phyloP scores from a whole-genome alignment of 1,140 invertebrate species.

The Dreissena polymorpha region DNA sequence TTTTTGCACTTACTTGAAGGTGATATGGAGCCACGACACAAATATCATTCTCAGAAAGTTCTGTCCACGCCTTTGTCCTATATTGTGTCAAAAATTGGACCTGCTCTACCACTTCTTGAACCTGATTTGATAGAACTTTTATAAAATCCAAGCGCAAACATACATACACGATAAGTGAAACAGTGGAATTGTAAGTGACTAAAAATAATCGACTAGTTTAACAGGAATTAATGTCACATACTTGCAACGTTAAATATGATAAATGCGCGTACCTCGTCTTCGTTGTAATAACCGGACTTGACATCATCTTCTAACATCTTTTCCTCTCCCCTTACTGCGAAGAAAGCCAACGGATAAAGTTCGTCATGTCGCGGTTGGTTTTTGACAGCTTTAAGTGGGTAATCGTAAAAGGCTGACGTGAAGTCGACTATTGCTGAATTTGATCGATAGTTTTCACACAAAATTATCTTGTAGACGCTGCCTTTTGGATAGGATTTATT shows the following conservation, averaged over 20 bases:
- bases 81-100: not conserved
- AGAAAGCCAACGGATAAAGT: not conserved
- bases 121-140: not conserved
- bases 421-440: not conserved
- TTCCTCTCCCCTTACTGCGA: not conserved
- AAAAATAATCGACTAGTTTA: too few species aligned
- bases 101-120: not conserved
- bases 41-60: not conserved
- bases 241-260: too few species aligned
- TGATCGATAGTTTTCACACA: not conserved
- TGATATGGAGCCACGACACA: not conserved
- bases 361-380: not conserved
- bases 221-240: too few species aligned
- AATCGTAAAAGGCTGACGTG: not conserved
- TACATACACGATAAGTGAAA: not conserved
- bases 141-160: not conserved
- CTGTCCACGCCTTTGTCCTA: not conserved
- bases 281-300: not conserved
- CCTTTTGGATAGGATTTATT: not conserved
- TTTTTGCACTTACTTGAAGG: not conserved
- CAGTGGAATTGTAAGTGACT: too few species aligned
- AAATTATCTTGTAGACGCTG: not conserved
- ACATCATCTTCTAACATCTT: not conserved
- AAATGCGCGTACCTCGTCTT: not conserved
- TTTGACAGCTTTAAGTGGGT: not conserved